These are phyloP conservation scores for Stenolophus ochropezus DNA, from an alignment of 2,888 invertebrate species.

Conservation along the genomic window DNA sequence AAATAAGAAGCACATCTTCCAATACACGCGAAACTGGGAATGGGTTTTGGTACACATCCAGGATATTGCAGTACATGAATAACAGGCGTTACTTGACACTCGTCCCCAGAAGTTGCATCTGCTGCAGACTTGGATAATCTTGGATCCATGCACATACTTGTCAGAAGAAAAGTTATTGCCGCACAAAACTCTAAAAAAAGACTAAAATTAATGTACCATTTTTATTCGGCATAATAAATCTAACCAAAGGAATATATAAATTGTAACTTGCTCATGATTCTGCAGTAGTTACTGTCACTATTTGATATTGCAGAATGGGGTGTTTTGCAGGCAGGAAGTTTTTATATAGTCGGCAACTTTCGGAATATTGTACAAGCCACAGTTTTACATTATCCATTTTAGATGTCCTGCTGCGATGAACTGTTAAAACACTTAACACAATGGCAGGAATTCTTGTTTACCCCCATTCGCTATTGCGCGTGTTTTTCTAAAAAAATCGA, in stretches of 20 bases:
- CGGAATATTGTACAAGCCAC: constrained; percentile 8
- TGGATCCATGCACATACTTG: constrained; percentile 71
- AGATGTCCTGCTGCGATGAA: constrained; percentile 30
- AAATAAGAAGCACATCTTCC: constrained; percentile 94
- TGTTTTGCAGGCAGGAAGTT: not conserved
- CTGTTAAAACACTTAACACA: constrained; percentile 50
- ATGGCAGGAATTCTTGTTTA: constrained; percentile 44
- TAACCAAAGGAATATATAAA: constrained; percentile 26
- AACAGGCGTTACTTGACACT: constrained; percentile 93
- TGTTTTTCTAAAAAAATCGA: not conserved
- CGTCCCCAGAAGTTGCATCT: constrained; percentile 77
- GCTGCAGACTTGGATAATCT: constrained; percentile 64
- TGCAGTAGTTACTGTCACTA: constrained; percentile 15
- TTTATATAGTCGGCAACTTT: constrained; percentile 30
- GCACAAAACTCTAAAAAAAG: constrained; percentile 65
- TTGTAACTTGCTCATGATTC: constrained; percentile 28
- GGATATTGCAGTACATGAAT: constrained; percentile 93
- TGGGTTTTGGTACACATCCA: constrained; percentile 93
- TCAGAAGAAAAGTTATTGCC: constrained; percentile 65
- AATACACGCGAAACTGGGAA: constrained; percentile 94
- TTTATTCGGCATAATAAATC: not conserved
- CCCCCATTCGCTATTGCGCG: constrained; percentile 8
- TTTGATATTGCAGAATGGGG: constrained; percentile 42
- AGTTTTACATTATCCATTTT: constrained; percentile 59
- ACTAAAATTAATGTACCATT: constrained; percentile 60